phyloP scores from a whole-genome alignment of 2,113 vertebrate genomes.

The Garra rufa region DNA sequence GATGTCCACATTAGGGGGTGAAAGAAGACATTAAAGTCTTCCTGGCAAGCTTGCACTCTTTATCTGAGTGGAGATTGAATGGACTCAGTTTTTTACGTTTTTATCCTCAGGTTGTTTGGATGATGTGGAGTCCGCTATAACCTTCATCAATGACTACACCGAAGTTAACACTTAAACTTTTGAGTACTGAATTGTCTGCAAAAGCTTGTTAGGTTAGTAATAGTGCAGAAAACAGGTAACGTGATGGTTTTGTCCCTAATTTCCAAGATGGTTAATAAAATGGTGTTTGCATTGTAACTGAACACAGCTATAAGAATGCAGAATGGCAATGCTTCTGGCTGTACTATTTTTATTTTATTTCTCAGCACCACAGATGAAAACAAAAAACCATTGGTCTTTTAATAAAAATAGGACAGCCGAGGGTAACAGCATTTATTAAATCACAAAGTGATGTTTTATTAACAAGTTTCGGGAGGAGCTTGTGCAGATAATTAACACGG shows the following conservation, averaged over 20 bases:
- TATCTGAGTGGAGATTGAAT: constrained; percentile 24
- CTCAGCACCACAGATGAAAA: background rate
- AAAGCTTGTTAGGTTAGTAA: constrained; percentile 13
- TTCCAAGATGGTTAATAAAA: background rate
- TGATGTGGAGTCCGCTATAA: constrained; percentile 19
- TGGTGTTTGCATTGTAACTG: background rate
- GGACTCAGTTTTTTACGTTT: background rate
- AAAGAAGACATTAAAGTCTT: constrained; percentile 38
- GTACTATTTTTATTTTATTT: background rate
- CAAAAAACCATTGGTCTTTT: background rate
- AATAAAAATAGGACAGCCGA: background rate
- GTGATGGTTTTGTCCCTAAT: background rate
- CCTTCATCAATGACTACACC: background rate
- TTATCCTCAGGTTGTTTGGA: background rate
- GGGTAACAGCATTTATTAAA: no score
- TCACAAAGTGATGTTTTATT: no score
- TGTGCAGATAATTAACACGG: no score
- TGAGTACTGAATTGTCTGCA: background rate
- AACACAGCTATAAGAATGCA: no score
- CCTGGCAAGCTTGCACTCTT: background rate
- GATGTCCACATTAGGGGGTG: constrained; percentile 45
- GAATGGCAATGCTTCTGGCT: background rate
- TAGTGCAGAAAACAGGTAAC: background rate
- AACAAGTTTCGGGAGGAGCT: no score
- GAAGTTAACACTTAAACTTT: background rate